Evolutionary conservation across 2,888 invertebrate genomes (phyloP).

Genomic region (Leptopilina myrica): DNA sequence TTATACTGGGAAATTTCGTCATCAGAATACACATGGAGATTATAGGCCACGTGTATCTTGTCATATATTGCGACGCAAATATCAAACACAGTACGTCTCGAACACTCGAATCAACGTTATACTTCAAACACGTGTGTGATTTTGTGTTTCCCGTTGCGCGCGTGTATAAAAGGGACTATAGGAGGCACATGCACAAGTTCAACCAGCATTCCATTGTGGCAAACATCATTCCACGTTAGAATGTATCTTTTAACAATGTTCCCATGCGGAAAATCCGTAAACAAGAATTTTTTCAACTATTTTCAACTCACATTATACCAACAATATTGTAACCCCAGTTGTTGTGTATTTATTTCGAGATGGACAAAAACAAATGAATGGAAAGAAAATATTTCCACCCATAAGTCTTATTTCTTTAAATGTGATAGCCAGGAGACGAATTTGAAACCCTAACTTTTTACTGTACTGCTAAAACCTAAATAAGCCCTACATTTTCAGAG

Average conservation of each 20-base stretch:
- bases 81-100: neutral
- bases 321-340: no score
- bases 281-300: no score
- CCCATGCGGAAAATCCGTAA: neutral
- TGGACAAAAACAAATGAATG: no score
- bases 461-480: no score
- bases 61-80: constrained; percentile 8
- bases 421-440: no score
- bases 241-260: constrained; percentile 5
- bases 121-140: constrained; percentile 19
- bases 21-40: neutral
- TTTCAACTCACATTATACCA: no score
- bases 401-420: no score
- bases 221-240: constrained; percentile 20
- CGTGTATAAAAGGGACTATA: neutral
- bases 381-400: no score
- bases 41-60: constrained; percentile 12
- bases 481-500: no score
- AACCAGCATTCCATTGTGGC: constrained; percentile 9
- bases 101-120: neutral
- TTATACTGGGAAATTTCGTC: neutral
- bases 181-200: neutral
- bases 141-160: neutral
- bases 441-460: no score
- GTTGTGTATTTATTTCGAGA: no score